Conservation (phyloP, 2,888 invertebrate genomes). For the Periphyllus acericola region DNA sequence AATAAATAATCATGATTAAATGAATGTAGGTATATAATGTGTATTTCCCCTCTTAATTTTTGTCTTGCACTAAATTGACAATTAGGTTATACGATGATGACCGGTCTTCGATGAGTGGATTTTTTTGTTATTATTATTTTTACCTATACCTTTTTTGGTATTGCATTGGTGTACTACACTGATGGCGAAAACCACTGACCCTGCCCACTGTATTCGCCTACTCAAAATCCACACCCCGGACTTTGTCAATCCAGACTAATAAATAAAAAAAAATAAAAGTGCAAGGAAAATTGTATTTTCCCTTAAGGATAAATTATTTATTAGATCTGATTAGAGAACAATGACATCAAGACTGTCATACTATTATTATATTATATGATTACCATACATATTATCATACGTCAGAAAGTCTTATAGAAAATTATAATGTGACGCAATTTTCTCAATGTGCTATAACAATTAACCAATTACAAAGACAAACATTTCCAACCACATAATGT, state of each 20-base stretch:
- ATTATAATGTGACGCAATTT: slow-evolving; percentile 28
- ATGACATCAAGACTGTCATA: background rate
- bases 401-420: slow-evolving; percentile 29
- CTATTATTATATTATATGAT: slow-evolving; percentile 27
- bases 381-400: slow-evolving; percentile 17
- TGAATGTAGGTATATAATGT: background rate
- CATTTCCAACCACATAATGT: slow-evolving; percentile 8
- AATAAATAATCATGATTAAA: background rate
- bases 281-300: slow-evolving; percentile 31
- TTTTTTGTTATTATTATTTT: slow-evolving; percentile 42
- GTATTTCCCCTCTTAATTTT: background rate
- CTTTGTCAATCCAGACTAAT: slow-evolving; percentile 45
- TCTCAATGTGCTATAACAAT: background rate
- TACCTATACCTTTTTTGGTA: slow-evolving; percentile 52
- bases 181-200: slow-evolving; percentile 46
- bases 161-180: slow-evolving; percentile 32
- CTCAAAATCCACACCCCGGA: slow-evolving; percentile 54
- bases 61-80: slow-evolving; percentile 9
- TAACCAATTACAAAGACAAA: slow-evolving; percentile 16
- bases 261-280: slow-evolving; percentile 34
- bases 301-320: slow-evolving; percentile 43
- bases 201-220: slow-evolving; percentile 58
- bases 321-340: slow-evolving; percentile 36
- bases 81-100: slow-evolving; percentile 39
- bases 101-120: slow-evolving; percentile 16